A percentile compares a stretch with the other conserved stretches of the same genome.
Conservation (phyloP, 1,140 invertebrate species). For the Aphis craccivora region DNA sequence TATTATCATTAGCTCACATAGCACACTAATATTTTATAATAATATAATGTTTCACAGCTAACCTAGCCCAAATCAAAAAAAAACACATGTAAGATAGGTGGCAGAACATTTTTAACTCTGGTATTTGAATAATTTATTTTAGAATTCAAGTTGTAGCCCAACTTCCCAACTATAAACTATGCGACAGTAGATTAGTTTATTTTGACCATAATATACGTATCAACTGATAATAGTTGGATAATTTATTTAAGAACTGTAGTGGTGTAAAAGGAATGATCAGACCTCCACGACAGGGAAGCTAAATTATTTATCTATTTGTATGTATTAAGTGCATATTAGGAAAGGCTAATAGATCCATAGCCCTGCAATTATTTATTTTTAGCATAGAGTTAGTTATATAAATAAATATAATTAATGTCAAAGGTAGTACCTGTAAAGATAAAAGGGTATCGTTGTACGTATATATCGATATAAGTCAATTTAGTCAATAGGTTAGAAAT, state of each 20-base stretch:
- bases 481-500: neutral
- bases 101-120: neutral
- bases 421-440: neutral
- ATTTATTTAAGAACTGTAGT: neutral
- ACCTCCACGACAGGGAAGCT: neutral
- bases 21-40: neutral
- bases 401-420: neutral
- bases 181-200: neutral
- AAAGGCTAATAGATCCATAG: neutral
- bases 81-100: neutral
- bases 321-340: fast-evolving
- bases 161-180: neutral
- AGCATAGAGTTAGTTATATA: neutral
- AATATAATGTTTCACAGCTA: neutral
- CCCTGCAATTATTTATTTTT: neutral
- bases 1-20: neutral
- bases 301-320: neutral
- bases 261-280: neutral
- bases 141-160: neutral
- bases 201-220: neutral
- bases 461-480: neutral
- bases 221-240: neutral
- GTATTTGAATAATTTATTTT: neutral
- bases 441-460: neutral
- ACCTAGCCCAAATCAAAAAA: neutral